Conservation (phyloP, 1,140 invertebrate species). For the Conopomorpha cramerella region DNA sequence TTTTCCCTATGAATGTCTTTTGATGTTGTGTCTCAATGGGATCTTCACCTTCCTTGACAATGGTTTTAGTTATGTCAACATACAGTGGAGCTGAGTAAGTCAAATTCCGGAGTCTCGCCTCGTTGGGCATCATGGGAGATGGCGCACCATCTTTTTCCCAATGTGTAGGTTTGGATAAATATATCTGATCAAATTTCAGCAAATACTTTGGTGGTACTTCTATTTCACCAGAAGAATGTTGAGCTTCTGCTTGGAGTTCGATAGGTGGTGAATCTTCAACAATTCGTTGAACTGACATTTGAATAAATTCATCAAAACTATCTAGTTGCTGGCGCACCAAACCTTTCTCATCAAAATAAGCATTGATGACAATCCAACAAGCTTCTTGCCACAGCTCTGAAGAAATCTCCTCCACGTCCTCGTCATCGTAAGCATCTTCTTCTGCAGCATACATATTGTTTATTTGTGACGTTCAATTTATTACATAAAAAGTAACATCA, state of each 20-base stretch:
- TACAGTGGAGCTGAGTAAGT: constrained; percentile 98
- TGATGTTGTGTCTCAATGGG: constrained; percentile 92
- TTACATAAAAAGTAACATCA: too few relatives aligned
- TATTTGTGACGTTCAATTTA: too few relatives aligned
- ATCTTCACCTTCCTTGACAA: constrained; percentile 88
- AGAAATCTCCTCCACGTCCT: constrained; percentile 88
- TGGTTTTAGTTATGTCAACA: constrained; percentile 97
- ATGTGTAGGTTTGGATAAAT: constrained; percentile 97
- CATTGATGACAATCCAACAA: constrained; percentile 99
- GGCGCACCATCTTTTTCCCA: constrained; percentile 99
- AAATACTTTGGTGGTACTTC: constrained; percentile 90
- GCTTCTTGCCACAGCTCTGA: constrained; percentile 98
- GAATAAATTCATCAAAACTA: constrained; percentile 99
- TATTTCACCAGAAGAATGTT: constrained; percentile 90
- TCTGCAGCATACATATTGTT: constrained; percentile 49
- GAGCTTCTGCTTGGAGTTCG: constrained; percentile 96
- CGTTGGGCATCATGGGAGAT: constrained; percentile 99
- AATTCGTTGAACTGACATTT: constrained; percentile 98
- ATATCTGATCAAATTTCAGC: constrained; percentile 98
- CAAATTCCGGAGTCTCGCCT: constrained; percentile 85
- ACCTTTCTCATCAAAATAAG: constrained; percentile 99
- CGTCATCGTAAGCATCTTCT: constrained; percentile 73
- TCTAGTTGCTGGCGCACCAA: constrained; percentile 98
- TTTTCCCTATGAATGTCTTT: constrained; percentile 99
- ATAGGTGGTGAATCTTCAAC: constrained; percentile 98